Base-by-base conservation (phyloP, 2,113 vertebrate species). In the Poeciliopsis turrubarensis region DNA sequence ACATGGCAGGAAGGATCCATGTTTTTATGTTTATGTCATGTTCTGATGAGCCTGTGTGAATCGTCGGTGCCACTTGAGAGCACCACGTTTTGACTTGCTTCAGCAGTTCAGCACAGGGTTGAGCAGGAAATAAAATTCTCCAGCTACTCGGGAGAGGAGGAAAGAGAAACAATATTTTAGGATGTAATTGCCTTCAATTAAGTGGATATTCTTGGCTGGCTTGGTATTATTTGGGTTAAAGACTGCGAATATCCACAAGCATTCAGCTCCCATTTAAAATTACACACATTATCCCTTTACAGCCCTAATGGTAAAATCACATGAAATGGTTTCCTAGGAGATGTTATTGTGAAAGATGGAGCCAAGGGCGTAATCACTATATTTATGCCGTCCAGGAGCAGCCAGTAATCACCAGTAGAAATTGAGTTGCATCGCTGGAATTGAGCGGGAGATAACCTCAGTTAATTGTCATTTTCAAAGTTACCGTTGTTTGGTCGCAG, bases 261-360 rank as follows among this genome's bases (percentile, higher is more conserved):
- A 66, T 77, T 89, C 81, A 82, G 82, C 76, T 75, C 83, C 79
- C 25, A 9, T 87, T 88, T 88, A 29, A 85, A 92, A 89, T 90
- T 78, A 90, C 73, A 87, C 84, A 86, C 89, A 88, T 92, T 88
- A 90, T 89, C 75, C 82, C 79, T 89, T 89, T 87, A 84, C 76
- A 62, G 72, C 80, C 61, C 70, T 86, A 91, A 88, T 88, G 81
- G 79, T 87, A 80, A 91, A 86, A 88, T 91, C 78, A 90, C 89
- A 82, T 87, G 77, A 88, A 90, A 79, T 84, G 82, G 88, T 91
- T 92, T 90, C 90, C 91, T 82, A 81, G 90, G 91, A 90, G 90
- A 92, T 86, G 81, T 92, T 92, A 89, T 88, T 91, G 86, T 91
- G 89, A 91, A 85, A 89, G 86, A 93, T 77, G 83, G 79, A 85